Evolutionary conservation across 2,113 vertebrate genomes (phyloP), one percentile per base, ranked within the genome.

Genomic region (Chaenocephalus aceratus): DNA sequence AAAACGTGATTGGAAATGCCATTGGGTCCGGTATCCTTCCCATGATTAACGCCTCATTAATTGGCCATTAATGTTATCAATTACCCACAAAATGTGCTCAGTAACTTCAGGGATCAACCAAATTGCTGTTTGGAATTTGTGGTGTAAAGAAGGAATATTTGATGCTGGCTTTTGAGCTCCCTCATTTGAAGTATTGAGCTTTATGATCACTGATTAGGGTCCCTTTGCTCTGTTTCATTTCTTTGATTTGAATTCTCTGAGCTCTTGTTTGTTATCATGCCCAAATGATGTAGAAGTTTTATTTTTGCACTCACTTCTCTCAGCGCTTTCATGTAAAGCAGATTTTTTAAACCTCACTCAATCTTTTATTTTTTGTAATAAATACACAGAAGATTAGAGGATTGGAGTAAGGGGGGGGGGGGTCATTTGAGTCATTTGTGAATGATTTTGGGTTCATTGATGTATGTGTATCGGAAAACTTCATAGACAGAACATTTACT

Each of bases 1-100:
- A 59, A 80, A 86, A 82, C 21, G 3, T 76, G 69, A 80, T 58
- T 77, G 68, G 63, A 80, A 66, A 66, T 66, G 60, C 82, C 36
- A 2, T 12, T 6, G 77, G 80, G 72, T 62, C 62, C 10, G 12
- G 75, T 80, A 79, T 91, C 76, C 77, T 73, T 56, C 53, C 65
- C 57, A 68, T 64, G 36, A 88, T 90, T 86, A 82, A 80, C n/a
- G 8, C 54, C 79, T 89, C 63, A 83, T 89, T 87, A 86, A 69
- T 52, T 11, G 21, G 10, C 59, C 51, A 49, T 84, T 89, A 86
- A 80, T 88, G 45, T 83, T 80, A 85, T 82, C 83, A 89, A 82
- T 89, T 82, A 75, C 62, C 45, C 41, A 61, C 30, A 72, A 62
- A 86, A 77, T 72, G 72, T 62, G 59, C 65, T 36, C 45, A 72